Percentiles rank a stretch among this genome's conserved stretches.
Evolutionary conservation across 2,797 vertebrate genomes (phyloP).

Genomic region (Ataeniobius toweri): DNA sequence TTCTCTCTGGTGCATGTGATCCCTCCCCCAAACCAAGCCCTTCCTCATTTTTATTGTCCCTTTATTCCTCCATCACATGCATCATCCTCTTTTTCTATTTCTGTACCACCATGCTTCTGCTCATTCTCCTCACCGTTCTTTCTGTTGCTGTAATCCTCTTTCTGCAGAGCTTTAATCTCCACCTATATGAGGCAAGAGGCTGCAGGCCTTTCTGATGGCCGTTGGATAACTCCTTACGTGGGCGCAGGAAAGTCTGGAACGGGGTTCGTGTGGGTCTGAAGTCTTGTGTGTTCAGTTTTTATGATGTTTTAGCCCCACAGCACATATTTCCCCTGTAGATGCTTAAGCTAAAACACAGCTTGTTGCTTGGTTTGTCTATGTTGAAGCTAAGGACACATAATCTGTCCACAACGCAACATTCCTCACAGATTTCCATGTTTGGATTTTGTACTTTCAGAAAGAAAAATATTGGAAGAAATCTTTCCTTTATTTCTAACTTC

Average conservation of each 20-base stretch:
- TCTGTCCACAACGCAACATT: neutral
- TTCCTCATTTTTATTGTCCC: conserved; percentile 35
- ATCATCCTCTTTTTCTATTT: conserved; percentile 46
- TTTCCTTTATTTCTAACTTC: neutral
- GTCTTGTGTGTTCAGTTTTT: conserved; percentile 5
- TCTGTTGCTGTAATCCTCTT: conserved; percentile 64
- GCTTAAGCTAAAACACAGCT: conserved; percentile 18
- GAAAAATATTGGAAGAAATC: too few species aligned
- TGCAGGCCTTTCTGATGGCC: conserved; percentile 53
- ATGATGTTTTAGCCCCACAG: conserved; percentile 7
- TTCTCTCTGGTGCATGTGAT: conserved; percentile 21
- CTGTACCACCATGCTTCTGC: conserved; percentile 6
- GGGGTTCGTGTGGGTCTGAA: conserved; percentile 3
- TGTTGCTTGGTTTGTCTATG: conserved; percentile 2
- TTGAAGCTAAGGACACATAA: conserved; percentile 10
- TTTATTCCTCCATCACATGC: conserved; percentile 14
- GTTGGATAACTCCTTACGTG: conserved; percentile 42
- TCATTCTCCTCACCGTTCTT: conserved; percentile 31
- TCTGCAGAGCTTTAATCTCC: conserved; percentile 51
- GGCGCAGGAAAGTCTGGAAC: neutral
- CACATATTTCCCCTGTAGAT: neutral
- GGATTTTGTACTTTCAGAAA: neutral
- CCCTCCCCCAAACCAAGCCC: conserved; percentile 18
- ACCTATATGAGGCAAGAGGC: conserved; percentile 39
- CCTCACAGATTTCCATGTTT: neutral